These are phyloP conservation scores for Dendropsophus ebraccatus DNA, from an alignment of 2,113 vertebrate genomes.

Conservation along the genomic window DNA sequence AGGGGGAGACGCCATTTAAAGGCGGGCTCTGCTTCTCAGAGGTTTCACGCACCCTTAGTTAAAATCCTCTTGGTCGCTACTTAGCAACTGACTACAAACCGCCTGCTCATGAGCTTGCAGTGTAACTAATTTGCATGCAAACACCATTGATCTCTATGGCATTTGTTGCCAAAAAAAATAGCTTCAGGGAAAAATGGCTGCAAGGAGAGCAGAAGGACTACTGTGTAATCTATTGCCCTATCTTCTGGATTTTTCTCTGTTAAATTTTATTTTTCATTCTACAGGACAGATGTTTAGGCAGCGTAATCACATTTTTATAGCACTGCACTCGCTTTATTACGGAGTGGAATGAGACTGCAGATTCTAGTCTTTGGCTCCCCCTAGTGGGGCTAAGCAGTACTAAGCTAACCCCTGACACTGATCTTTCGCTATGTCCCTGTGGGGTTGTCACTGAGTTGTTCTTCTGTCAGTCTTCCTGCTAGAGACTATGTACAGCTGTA, in stretches of 20 bases:
- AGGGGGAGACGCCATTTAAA: background rate
- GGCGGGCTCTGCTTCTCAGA: background rate
- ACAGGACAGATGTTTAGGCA: constrained; percentile 2
- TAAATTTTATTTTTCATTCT: background rate
- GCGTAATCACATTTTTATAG: background rate
- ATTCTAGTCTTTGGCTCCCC: constrained; percentile 26
- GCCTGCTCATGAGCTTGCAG: background rate
- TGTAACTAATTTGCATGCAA: constrained; percentile 10
- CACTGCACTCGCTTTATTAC: background rate
- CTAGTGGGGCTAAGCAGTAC: background rate
- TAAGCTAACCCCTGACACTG: background rate
- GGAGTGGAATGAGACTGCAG: background rate
- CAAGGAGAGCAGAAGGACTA: background rate
- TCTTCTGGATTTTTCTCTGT: background rate
- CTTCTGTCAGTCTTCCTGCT: constrained; percentile 12
- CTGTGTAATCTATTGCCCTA: background rate
- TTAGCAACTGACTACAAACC: constrained; percentile 21
- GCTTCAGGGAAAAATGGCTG: background rate
- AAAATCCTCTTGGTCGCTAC: constrained; percentile 1
- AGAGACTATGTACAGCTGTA: constrained; percentile 2
- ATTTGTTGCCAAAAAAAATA: background rate
- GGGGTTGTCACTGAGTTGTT: constrained; percentile 28
- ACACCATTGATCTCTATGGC: background rate
- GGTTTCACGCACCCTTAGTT: background rate
- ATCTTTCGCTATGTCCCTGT: constrained; percentile 5